Percentiles rank a stretch among this genome's conserved stretches.
Conservation (phyloP, 2,113 vertebrate genomes). For the Gymnogyps californianus region DNA sequence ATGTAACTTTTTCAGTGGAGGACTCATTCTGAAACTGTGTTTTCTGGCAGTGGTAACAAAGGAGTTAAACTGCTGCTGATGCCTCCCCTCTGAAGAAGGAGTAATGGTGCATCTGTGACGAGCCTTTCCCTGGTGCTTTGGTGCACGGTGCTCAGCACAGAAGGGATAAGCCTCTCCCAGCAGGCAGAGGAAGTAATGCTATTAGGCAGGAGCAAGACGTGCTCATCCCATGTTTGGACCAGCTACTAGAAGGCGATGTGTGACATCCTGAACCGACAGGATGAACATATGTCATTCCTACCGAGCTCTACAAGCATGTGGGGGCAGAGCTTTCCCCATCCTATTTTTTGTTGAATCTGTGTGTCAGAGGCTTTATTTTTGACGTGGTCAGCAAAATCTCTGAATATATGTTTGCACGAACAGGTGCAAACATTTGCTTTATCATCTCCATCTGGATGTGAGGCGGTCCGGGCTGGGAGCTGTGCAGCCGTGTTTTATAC, state of each 20-base stretch:
- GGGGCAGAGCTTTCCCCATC: neutral
- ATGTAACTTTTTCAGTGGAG: neutral
- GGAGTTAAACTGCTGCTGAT: neutral
- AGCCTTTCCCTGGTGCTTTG: neutral
- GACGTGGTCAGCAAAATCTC: neutral
- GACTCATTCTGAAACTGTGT: neutral
- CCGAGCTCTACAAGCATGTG: neutral
- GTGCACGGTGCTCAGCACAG: rapidly evolving
- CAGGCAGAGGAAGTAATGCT: neutral
- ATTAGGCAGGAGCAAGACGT: neutral
- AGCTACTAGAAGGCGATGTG: rapidly evolving
- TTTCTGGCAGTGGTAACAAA: neutral
- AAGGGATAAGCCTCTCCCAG: neutral
- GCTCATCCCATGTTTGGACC: neutral
- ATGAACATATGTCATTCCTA: neutral
- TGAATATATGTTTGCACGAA: rapidly evolving
- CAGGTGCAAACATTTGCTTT: neutral
- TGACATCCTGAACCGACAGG: neutral
- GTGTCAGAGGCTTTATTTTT: neutral
- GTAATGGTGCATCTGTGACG: neutral
- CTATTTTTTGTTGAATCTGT: neutral
- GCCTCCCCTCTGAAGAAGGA: neutral
- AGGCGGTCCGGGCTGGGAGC: neutral
- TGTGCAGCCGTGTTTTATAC: neutral
- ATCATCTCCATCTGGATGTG: neutral